phyloP scores from a whole-genome alignment of 2,888 invertebrate species.

The Tenthredo scrophulariae region DNA sequence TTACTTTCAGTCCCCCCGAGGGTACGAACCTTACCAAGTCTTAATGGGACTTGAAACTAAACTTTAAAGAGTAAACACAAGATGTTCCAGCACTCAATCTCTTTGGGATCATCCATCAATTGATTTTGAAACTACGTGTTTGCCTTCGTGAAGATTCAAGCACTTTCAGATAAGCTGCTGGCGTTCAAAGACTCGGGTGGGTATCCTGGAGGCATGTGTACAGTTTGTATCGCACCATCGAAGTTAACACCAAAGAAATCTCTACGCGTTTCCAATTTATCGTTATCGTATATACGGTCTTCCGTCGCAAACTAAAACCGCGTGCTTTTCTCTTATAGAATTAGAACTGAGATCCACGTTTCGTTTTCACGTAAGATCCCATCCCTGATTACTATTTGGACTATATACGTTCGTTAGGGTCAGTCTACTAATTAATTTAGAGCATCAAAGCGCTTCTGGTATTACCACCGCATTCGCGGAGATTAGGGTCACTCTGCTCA shows the following conservation, averaged over 20 bases:
- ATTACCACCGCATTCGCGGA: conserved; percentile 29
- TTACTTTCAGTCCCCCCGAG: conserved; percentile 18
- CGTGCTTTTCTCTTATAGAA: not conserved
- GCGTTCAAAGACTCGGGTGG: conserved; percentile 21
- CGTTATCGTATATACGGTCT: conserved; percentile 23
- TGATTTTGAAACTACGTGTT: conserved; percentile 32
- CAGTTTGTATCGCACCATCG: not conserved
- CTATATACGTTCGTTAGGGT: conserved; percentile 39
- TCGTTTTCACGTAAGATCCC: conserved; percentile 22
- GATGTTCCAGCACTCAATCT: conserved; percentile 27
- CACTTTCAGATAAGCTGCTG: conserved; percentile 28
- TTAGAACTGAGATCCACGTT: conserved; percentile 36
- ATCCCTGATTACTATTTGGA: conserved; percentile 24
- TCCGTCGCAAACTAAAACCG: conserved; percentile 8
- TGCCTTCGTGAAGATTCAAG: conserved; percentile 17
- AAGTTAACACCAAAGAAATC: conserved; percentile 40
- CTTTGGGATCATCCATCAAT: conserved; percentile 40
- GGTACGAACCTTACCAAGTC: conserved; percentile 21
- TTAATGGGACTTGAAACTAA: conserved; percentile 35
- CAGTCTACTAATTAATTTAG: conserved; percentile 43
- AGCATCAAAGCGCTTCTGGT: conserved; percentile 40
- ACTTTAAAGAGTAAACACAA: conserved; percentile 39
- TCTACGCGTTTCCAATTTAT: conserved; percentile 38
- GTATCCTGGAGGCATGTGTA: not conserved
- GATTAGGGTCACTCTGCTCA: conserved; percentile 30